Evolutionary conservation across 2,797 vertebrate genomes (phyloP).

Genomic region (Hippocampus kuda): DNA sequence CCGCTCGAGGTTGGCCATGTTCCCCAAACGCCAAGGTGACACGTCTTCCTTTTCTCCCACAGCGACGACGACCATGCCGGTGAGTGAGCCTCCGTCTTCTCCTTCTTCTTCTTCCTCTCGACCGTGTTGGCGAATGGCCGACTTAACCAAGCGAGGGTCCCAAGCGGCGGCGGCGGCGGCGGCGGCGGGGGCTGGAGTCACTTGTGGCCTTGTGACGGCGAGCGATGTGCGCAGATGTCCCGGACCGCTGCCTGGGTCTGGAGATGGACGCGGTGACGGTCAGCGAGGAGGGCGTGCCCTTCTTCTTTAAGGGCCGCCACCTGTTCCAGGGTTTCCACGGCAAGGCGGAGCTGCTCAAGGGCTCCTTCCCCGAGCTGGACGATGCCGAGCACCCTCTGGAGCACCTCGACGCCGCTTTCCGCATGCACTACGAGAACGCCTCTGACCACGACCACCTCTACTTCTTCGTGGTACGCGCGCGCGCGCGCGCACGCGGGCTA

Average conservation of each 20-base stretch:
- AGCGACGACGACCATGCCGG: neutral
- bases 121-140: too few relatives aligned
- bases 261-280: slow-evolving; percentile 69
- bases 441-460: slow-evolving; percentile 56
- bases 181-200: too few relatives aligned
- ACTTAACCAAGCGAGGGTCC: too few relatives aligned
- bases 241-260: slow-evolving; percentile 62
- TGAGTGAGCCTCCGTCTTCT: neutral
- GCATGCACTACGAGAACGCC: slow-evolving; percentile 39
- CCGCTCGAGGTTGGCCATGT: too few relatives aligned
- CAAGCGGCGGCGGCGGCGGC: too few relatives aligned
- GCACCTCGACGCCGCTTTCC: slow-evolving; percentile 73
- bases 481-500: too few relatives aligned
- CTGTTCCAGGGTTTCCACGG: slow-evolving; percentile 63
- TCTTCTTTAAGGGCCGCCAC: slow-evolving; percentile 70
- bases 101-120: neutral
- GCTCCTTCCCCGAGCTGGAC: slow-evolving; percentile 59
- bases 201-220: too few relatives aligned
- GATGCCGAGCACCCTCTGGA: slow-evolving; percentile 54
- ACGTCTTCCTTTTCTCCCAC: neutral
- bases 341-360: slow-evolving; percentile 44
- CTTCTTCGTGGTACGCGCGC: slow-evolving; percentile 71
- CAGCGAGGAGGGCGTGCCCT: slow-evolving; percentile 61
- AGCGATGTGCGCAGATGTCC: neutral
- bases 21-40: neutral